These are phyloP conservation scores for Euclidia mi DNA, from an alignment of 2,888 invertebrate genomes.

Conservation along the genomic window DNA sequence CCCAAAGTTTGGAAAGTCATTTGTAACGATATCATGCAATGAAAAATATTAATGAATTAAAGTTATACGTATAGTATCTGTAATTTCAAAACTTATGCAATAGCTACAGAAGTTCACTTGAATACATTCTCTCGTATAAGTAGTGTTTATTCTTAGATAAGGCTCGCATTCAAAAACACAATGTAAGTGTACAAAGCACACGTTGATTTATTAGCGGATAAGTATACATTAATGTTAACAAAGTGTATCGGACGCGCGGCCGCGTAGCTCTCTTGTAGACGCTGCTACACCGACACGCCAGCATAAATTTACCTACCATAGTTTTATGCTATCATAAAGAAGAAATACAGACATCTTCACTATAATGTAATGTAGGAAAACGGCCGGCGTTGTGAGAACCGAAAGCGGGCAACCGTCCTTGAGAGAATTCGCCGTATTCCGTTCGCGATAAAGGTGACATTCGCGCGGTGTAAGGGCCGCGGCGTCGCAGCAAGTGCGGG, in stretches of 20 bases:
- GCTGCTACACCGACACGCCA: conserved; percentile 70
- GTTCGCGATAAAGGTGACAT: conserved; percentile 79
- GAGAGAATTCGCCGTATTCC: conserved; percentile 70
- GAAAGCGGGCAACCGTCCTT: conserved; percentile 65
- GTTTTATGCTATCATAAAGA: conserved; percentile 85
- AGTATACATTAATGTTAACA: conserved; percentile 59
- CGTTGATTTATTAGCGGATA: conserved; percentile 52
- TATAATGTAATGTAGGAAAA: conserved; percentile 78
- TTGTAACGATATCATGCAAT: neutral
- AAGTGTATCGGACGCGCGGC: conserved; percentile 59
- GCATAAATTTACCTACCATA: conserved; percentile 81
- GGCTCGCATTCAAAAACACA: conserved; percentile 39
- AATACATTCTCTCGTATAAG: conserved; percentile 13
- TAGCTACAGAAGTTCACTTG: conserved; percentile 16
- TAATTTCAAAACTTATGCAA: too few species aligned
- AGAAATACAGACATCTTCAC: conserved; percentile 84
- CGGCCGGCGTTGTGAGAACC: conserved; percentile 67
- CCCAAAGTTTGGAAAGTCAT: neutral
- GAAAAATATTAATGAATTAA: too few species aligned
- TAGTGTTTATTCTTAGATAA: conserved; percentile 27
- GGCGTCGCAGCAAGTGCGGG: conserved; percentile 69
- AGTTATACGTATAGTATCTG: too few species aligned
- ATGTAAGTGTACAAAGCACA: conserved; percentile 42
- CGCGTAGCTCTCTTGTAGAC: conserved; percentile 62
- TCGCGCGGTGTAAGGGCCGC: conserved; percentile 61